These are phyloP conservation scores for Acanthornis magna DNA, from an alignment of 2,797 vertebrate species.

Conservation along the genomic window DNA sequence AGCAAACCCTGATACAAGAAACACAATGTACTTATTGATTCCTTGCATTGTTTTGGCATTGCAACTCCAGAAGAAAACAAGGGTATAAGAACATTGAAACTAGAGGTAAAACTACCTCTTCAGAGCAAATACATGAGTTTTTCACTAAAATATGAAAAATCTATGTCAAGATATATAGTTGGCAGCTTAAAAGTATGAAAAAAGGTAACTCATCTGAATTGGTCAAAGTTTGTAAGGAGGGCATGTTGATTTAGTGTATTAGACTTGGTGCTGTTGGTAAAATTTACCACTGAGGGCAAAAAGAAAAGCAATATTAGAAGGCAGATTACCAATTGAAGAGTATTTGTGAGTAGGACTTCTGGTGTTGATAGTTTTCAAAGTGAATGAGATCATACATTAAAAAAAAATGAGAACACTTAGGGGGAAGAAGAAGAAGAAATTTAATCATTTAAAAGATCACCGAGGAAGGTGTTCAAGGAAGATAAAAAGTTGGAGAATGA, in stretches of 20 bases:
- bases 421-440: background rate
- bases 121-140: background rate
- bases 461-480: background rate
- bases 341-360: background rate
- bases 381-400: background rate
- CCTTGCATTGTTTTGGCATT: background rate
- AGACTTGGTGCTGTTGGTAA: background rate
- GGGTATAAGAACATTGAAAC: background rate
- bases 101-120: background rate
- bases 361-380: background rate
- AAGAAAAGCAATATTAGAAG: background rate
- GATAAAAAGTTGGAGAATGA: constrained; percentile 21
- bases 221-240: background rate
- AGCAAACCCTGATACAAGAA: background rate
- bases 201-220: background rate
- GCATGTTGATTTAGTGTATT: background rate
- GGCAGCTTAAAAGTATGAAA: background rate
- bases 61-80: background rate
- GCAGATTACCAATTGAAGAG: background rate
- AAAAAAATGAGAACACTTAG: background rate
- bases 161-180: background rate
- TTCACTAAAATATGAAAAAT: background rate
- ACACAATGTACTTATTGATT: background rate
- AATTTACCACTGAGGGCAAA: background rate
- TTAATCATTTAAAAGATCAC: background rate